Evolutionary conservation across 2,888 invertebrate genomes (phyloP), one percentile per base, ranked within the genome.

Genomic region (Ennomos erosarius): DNA sequence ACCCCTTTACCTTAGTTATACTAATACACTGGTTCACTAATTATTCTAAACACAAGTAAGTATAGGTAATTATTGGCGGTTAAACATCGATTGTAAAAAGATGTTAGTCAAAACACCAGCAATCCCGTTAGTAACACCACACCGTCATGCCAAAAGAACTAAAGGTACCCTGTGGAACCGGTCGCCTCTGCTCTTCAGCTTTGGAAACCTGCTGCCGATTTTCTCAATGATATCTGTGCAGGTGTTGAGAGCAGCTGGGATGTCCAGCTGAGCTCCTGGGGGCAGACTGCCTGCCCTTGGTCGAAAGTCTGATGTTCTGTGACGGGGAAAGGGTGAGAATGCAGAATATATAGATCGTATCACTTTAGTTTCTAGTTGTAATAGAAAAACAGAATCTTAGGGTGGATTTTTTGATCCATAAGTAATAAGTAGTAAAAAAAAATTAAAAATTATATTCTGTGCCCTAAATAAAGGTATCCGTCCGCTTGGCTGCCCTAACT

Each of bases 151-250:
- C 8, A 43, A 43, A 11, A 46, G 0, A 35, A 33, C n/a, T 10
- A 40, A 54, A 12, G 9, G 44, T 53, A 53, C 53, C 53, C 53
- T 46, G 13, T 53, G 53, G 45, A 95, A 87, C 74, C 87, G 91
- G 69, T 94, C 94, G 44, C 94, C 90, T 64, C 92, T 90, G 64
- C 93, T 93, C 76, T 88, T 94, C 59, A 94, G 77, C 44, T 76
- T 80, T 2, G 91, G 91, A 52, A 92, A 90, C 1, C 82, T 79
- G 67, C 88, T 90, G 58, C 93, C 92, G 58, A 93, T 82, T 71
- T 80, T 93, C 76, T 93, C 93, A 54, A 94, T 85, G 51, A 94
- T 68, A 1, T 90, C 90, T 1, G 84, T 76, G 69, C 87, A 90
- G 9, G 82, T 75, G 62, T 74, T 79, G 38, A 78, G 53, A 4